phyloP scores from a whole-genome alignment of 2,797 vertebrate genomes.

The Myripristis jacobus region DNA sequence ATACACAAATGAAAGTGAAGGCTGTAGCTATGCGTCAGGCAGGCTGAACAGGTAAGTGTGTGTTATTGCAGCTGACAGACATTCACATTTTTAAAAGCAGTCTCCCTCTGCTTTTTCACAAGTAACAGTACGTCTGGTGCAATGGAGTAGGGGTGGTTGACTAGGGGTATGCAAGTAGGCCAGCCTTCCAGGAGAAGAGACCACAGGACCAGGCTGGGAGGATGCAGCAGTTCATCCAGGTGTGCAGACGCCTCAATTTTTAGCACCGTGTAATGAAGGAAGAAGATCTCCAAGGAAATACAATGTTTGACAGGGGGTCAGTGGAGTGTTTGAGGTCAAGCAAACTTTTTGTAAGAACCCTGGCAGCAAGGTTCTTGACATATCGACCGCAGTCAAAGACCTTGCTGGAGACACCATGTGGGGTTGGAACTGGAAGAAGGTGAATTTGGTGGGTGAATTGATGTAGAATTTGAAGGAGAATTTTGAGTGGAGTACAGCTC shows the following conservation, averaged over 20 bases:
- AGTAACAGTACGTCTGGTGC: too few species aligned
- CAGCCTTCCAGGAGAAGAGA: conserved; percentile 26
- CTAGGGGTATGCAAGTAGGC: neutral
- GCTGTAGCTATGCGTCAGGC: conserved; percentile 15
- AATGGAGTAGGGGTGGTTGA: conserved; percentile 14
- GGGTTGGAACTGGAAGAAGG: neutral
- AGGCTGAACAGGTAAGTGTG: conserved; percentile 15
- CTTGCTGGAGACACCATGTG: neutral
- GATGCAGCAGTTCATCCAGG: conserved; percentile 37
- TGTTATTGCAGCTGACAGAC: conserved; percentile 66
- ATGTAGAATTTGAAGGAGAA: conserved; percentile 9
- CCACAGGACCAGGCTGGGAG: neutral
- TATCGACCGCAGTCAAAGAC: conserved; percentile 37
- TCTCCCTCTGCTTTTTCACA: conserved; percentile 27
- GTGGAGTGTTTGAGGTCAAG: conserved; percentile 19
- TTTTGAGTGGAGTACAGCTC: conserved; percentile 10
- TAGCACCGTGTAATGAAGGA: conserved; percentile 18
- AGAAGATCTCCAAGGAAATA: conserved; percentile 33
- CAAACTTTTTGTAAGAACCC: conserved; percentile 16
- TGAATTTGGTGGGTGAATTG: conserved; percentile 13
- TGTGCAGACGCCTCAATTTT: conserved; percentile 31
- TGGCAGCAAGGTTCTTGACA: conserved; percentile 17
- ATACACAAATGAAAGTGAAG: conserved; percentile 42
- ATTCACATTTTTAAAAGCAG: conserved; percentile 47
- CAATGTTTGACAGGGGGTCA: conserved; percentile 14